Percentiles rank a stretch among this genome's conserved stretches.
Evolutionary conservation across 2,888 invertebrate species (phyloP).

Genomic region (Onthophagus sagittarius): DNA sequence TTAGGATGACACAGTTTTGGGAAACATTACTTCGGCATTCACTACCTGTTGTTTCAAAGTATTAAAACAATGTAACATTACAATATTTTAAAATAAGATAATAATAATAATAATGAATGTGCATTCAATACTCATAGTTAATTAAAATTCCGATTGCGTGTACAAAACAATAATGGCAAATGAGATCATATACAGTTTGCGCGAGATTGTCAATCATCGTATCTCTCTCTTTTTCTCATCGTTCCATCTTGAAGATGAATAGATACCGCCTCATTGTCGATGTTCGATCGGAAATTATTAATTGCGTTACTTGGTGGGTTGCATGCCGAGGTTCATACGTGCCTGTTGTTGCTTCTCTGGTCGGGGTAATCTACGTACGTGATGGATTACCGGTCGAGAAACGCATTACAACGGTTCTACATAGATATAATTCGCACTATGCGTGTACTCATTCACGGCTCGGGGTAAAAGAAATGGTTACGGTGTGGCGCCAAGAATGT

Average conservation of each 20-base stretch:
- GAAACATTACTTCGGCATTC: too few relatives aligned
- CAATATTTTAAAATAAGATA: too few relatives aligned
- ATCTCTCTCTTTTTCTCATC: not conserved
- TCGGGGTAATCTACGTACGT: too few relatives aligned
- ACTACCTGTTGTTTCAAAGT: too few relatives aligned
- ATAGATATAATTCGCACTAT: not conserved
- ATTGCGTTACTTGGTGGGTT: not conserved
- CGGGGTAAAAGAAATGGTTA: not conserved
- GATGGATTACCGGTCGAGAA: too few relatives aligned
- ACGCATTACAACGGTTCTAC: too few relatives aligned
- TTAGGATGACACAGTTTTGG: too few relatives aligned
- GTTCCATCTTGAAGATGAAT: not conserved
- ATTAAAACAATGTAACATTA: too few relatives aligned
- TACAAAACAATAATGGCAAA: not conserved
- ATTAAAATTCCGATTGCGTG: not conserved
- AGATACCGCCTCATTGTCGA: not conserved
- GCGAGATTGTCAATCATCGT: not conserved
- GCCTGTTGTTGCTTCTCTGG: too few relatives aligned
- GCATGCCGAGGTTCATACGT: too few relatives aligned
- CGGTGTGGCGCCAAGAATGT: not conserved
- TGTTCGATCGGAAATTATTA: not conserved
- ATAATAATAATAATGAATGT: too few relatives aligned
- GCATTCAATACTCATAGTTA: not conserved
- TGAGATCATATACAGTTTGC: not conserved
- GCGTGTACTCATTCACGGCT: not conserved